A percentile compares a stretch with the other conserved stretches of the same genome.
Conservation (phyloP, 1,140 invertebrate genomes). For the Papilio machaon region DNA sequence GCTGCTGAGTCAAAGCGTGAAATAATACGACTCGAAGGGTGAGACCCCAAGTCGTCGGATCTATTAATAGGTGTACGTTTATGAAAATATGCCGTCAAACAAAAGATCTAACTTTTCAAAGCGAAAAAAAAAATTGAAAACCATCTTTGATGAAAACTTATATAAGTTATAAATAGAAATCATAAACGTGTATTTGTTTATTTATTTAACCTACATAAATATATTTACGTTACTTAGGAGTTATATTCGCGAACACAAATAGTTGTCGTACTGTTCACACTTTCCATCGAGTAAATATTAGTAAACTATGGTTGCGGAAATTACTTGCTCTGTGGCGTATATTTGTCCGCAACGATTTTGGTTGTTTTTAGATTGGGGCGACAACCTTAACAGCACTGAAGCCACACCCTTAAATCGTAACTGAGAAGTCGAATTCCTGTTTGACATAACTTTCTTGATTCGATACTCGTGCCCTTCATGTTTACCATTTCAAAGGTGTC, state of each 20-base stretch:
- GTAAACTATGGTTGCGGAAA: background rate
- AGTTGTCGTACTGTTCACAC: background rate
- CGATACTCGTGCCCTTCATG: background rate
- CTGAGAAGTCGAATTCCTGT: background rate
- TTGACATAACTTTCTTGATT: slow-evolving; percentile 6
- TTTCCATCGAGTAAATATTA: background rate
- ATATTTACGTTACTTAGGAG: too few species aligned
- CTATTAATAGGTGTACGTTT: slow-evolving; percentile 23
- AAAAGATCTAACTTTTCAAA: background rate
- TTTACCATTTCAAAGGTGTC: slow-evolving; percentile 18
- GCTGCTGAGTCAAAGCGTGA: slow-evolving; percentile 63
- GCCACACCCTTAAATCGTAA: background rate
- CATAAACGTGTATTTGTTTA: background rate
- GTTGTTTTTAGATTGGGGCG: background rate
- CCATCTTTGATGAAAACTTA: background rate
- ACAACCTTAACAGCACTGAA: background rate
- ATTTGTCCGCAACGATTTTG: background rate
- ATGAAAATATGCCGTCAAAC: background rate
- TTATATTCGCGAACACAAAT: too few species aligned
- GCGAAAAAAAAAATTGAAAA: background rate
- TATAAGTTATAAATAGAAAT: background rate
- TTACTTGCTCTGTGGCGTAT: background rate
- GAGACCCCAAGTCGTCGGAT: background rate
- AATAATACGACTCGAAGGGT: slow-evolving; percentile 52
- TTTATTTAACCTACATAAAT: background rate